Evolutionary conservation across 1,140 invertebrate species (phyloP).

Genomic region (Bombus superbus): DNA sequence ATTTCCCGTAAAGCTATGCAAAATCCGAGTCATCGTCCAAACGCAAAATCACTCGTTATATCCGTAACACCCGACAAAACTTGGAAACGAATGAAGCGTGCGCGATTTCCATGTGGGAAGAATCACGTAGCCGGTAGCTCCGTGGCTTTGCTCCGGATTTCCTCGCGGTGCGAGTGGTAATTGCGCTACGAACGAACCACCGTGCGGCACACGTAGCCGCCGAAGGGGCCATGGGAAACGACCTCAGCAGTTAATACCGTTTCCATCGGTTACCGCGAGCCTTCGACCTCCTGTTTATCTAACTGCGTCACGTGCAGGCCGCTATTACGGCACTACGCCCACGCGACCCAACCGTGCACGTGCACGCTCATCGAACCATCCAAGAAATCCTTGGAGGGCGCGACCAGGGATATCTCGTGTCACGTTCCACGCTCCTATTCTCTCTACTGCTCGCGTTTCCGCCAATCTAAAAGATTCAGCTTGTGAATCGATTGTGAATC

Average conservation of each 20-base stretch:
- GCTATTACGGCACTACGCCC: slow-evolving; percentile 54
- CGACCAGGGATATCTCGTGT: not conserved
- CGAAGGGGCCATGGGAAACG: slow-evolving; percentile 62
- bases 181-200: slow-evolving; percentile 54
- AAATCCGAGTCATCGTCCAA: no score
- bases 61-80: no score
- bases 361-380: not conserved
- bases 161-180: slow-evolving; percentile 43
- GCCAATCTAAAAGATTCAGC: not conserved
- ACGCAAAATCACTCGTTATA: no score
- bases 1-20: no score
- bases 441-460: slow-evolving; percentile 11
- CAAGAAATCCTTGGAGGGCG: not conserved
- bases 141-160: slow-evolving; percentile 55
- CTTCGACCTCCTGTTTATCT: slow-evolving; percentile 48
- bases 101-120: not conserved
- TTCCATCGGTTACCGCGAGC: slow-evolving; percentile 26
- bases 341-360: slow-evolving; percentile 35
- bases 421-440: slow-evolving; percentile 10
- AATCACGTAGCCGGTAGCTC: not conserved
- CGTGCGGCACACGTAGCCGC: slow-evolving; percentile 17
- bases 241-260: slow-evolving; percentile 55
- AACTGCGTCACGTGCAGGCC: slow-evolving; percentile 47
- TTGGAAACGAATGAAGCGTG: not conserved
- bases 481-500: not conserved